Conservation (phyloP, 1,140 invertebrate species). For the Ladona fulva region DNA sequence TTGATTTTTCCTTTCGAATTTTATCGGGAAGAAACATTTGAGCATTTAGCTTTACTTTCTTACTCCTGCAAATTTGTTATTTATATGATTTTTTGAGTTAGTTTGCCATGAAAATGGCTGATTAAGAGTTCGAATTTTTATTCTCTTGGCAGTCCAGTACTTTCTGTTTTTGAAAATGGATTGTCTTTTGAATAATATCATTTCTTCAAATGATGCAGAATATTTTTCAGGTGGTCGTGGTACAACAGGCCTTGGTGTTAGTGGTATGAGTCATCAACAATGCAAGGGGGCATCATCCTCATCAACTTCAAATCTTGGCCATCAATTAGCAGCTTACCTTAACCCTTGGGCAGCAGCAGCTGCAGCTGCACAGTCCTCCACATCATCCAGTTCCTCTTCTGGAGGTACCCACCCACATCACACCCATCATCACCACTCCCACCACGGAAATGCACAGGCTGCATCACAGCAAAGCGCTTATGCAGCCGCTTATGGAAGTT, state of each 20-base stretch:
- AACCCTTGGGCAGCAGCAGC: background rate
- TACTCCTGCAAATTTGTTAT: too few relatives aligned
- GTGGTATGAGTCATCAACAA: background rate
- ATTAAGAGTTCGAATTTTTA: too few relatives aligned
- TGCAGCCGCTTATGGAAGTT: background rate
- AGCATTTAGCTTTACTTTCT: too few relatives aligned
- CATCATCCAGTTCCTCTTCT: background rate
- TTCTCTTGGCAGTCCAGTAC: too few relatives aligned
- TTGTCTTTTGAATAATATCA: too few relatives aligned
- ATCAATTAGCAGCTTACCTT: background rate
- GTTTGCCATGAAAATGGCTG: too few relatives aligned
- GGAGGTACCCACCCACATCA: too few relatives aligned
- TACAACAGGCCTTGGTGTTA: background rate
- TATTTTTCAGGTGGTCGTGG: background rate
- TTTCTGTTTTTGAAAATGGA: too few relatives aligned
- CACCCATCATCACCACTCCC: background rate
- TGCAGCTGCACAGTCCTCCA: background rate
- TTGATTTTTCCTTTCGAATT: too few relatives aligned
- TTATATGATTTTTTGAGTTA: too few relatives aligned
- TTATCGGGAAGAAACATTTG: too few relatives aligned
- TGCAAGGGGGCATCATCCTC: background rate
- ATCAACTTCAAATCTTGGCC: background rate
- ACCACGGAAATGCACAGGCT: background rate
- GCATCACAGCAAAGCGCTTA: background rate
- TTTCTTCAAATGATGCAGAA: too few relatives aligned